Conservation (phyloP, 2,113 vertebrate genomes). For the Cygnus buccinator region DNA sequence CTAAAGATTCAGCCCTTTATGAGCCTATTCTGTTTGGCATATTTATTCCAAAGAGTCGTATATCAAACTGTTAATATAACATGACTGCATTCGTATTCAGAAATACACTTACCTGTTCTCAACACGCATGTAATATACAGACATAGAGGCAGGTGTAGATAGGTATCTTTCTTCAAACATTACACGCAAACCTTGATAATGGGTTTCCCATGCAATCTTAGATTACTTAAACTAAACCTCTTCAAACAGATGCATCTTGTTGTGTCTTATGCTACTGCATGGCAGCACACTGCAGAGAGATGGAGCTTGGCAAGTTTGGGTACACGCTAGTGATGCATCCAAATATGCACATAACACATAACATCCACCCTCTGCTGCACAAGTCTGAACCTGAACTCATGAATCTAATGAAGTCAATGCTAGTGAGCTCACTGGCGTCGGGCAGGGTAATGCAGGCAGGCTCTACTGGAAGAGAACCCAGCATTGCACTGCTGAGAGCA, state of each 20-base stretch:
- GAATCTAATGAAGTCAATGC: not conserved
- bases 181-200: not conserved
- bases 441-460: not conserved
- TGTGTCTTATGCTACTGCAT: not conserved
- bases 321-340: not conserved
- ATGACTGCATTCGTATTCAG: not conserved
- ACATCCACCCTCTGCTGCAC: not conserved
- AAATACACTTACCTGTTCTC: slow-evolving; percentile 24
- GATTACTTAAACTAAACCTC: not conserved
- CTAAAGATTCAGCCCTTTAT: not conserved
- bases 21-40: not conserved
- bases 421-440: accelerated
- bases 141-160: not conserved
- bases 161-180: not conserved
- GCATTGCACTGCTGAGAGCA: accelerated
- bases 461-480: not conserved
- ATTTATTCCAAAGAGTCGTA: not conserved
- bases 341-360: not conserved
- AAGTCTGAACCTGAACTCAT: not conserved
- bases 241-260: not conserved
- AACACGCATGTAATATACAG: not conserved
- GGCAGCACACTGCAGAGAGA: not conserved
- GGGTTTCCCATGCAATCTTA: not conserved
- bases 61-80: slow-evolving; percentile 6
- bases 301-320: not conserved